phyloP scores from a whole-genome alignment of 2,888 invertebrate genomes.

The Eulithis testata region DNA sequence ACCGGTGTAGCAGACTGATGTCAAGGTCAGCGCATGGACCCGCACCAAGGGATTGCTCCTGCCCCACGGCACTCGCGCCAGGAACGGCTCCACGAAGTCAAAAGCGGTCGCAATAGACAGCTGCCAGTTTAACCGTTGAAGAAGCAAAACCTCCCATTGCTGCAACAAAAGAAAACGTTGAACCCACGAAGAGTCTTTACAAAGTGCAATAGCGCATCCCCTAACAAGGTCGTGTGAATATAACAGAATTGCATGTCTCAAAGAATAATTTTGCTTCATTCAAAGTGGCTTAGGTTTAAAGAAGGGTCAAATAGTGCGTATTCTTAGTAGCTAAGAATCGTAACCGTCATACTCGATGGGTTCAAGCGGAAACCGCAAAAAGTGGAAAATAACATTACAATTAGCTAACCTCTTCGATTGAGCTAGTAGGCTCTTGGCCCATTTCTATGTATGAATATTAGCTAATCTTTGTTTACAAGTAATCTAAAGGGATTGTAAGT shows the following conservation, averaged over 20 bases:
- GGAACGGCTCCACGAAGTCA: slow-evolving; percentile 92
- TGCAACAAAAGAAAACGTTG: slow-evolving; percentile 71
- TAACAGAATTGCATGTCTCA: slow-evolving; percentile 48
- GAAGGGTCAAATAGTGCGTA: slow-evolving; percentile 61
- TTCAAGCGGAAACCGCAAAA: slow-evolving; percentile 82
- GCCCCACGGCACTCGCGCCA: slow-evolving; percentile 87
- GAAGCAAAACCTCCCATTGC: slow-evolving; percentile 92
- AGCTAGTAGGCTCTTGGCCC: background rate
- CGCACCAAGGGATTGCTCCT: slow-evolving; percentile 86
- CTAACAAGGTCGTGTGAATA: slow-evolving; percentile 65
- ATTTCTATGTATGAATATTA: too few relatives aligned
- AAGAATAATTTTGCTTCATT: slow-evolving; percentile 48
- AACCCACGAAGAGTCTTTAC: slow-evolving; percentile 35
- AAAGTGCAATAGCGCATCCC: slow-evolving; percentile 47
- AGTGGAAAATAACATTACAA: slow-evolving; percentile 73
- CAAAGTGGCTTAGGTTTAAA: slow-evolving; percentile 47
- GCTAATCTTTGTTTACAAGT: too few relatives aligned
- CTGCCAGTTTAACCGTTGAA: slow-evolving; percentile 92
- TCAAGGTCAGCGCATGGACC: slow-evolving; percentile 90
- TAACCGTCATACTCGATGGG: slow-evolving; percentile 79
- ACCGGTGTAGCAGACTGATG: slow-evolving; percentile 92
- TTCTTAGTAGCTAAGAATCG: slow-evolving; percentile 70
- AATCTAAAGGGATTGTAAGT: too few relatives aligned
- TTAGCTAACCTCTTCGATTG: slow-evolving; percentile 23
- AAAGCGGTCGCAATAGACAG: slow-evolving; percentile 90